Evolutionary conservation across 1,140 invertebrate species (phyloP), one percentile per base, ranked within the genome.

Genomic region (Drosophila willistoni): DNA sequence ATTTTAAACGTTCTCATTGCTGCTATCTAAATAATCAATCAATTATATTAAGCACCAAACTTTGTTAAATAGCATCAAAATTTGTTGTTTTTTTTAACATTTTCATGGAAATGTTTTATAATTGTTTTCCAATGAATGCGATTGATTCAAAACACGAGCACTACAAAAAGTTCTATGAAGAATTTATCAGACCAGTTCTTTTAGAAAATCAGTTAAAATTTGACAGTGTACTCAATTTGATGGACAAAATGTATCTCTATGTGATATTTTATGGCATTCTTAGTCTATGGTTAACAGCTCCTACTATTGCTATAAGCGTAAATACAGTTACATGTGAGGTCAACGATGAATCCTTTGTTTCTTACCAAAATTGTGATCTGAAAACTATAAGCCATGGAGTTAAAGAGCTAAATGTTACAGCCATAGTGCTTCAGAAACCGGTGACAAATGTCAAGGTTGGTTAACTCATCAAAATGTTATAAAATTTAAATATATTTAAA

Each of bases 371-470:
- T 1, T 51, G 44, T 6, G 44, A 51, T 3, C n/a, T 51, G 44
- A 51, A 22, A 51, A 0, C 2, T 0, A 51, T 51, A 22, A 22
- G 44, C 7, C 44, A 9, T 12, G 44, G 44, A 51, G 44, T 51
- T 1, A 47, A 29, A 22, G n/a, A 63, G 61, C 10, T 42, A 12
- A 42, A 42, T n/a, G 3, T 63, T 41, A 29, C 14, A 29, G 44
- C 33, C 44, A 64, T 55, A 34, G 10, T 64, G 47, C 63, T 64
- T 10, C 63, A 64, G 19, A 29, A 17, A 13, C 63, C 63, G 10
- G 44, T 64, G 41, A 64, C 63, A 33, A 55, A 64, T 51, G 7
- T 51, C 7, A 34, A 25, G 22, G 63, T 64, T n/a, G n/a, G 63
- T 64, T 51, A 19, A 0, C 29, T 29, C 14, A 54, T 34, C 39